phyloP scores from a whole-genome alignment of 2,888 invertebrate species.

The Lithophane ornitopus region DNA sequence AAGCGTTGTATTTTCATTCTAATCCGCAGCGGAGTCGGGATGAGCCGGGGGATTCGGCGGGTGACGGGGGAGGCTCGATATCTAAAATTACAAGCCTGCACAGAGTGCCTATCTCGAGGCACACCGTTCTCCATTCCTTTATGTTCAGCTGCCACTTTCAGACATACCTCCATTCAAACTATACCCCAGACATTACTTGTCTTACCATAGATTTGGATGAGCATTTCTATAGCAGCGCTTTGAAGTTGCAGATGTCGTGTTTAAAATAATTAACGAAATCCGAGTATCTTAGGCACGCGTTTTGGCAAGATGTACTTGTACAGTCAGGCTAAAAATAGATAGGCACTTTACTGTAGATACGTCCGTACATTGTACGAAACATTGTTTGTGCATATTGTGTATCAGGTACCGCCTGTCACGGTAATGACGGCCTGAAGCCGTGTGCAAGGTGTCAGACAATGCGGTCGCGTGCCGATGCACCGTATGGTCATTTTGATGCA shows the following conservation, averaged over 20 bases:
- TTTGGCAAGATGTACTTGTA: conserved; percentile 8
- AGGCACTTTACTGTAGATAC: conserved; percentile 1
- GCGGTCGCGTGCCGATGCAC: conserved; percentile 84
- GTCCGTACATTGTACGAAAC: conserved; percentile 5
- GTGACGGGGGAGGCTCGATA: conserved; percentile 82
- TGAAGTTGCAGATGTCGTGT: conserved; percentile 68
- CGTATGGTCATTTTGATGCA: conserved; percentile 77
- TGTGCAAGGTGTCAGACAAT: conserved; percentile 67
- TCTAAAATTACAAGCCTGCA: conserved; percentile 89
- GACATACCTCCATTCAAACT: conserved; percentile 85
- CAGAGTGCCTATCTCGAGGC: conserved; percentile 87
- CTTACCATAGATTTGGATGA: conserved; percentile 79
- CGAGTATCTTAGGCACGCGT: conserved; percentile 17
- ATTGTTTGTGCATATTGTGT: conserved; percentile 48
- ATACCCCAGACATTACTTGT: conserved; percentile 83
- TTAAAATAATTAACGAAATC: conserved; percentile 63
- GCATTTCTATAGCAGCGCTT: conserved; percentile 66
- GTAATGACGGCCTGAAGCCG: conserved; percentile 74
- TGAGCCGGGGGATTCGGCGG: conserved; percentile 79
- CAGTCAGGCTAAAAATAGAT: background rate
- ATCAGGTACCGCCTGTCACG: conserved; percentile 63
- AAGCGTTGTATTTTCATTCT: conserved; percentile 89
- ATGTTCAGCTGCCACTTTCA: conserved; percentile 88
- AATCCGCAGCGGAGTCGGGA: conserved; percentile 83
- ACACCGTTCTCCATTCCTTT: conserved; percentile 85